These are phyloP conservation scores for Conus ventricosus DNA, from an alignment of 1,140 invertebrate genomes.

Conservation along the genomic window DNA sequence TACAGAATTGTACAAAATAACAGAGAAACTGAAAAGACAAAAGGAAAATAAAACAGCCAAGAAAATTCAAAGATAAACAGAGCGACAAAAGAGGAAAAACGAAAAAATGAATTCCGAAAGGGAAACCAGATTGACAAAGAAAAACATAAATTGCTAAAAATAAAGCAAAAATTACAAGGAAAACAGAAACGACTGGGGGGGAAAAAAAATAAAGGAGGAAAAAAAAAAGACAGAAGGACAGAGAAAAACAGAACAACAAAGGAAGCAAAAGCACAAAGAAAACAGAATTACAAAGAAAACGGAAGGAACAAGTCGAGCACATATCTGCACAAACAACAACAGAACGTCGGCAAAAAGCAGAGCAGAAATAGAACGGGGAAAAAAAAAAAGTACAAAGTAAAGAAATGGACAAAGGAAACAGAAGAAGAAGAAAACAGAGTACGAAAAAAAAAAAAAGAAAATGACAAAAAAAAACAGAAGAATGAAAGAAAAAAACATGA, in stretches of 20 bases:
- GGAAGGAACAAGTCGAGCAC: too few relatives aligned
- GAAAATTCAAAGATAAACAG: too few relatives aligned
- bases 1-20: background rate
- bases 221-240: too few relatives aligned
- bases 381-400: background rate
- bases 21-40: background rate
- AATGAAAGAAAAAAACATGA: background rate
- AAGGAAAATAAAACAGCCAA: background rate
- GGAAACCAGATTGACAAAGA: background rate
- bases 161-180: background rate
- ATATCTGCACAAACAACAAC: too few relatives aligned
- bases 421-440: background rate
- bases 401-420: background rate
- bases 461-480: too few relatives aligned
- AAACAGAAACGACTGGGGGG: background rate
- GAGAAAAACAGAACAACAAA: too few relatives aligned
- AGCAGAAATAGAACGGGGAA: background rate
- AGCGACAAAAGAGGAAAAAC: too few relatives aligned
- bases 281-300: too few relatives aligned
- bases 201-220: background rate
- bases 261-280: too few relatives aligned
- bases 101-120: too few relatives aligned
- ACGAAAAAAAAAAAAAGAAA: background rate
- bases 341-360: too few relatives aligned
- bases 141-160: background rate